Evolutionary conservation across 1,140 invertebrate species (phyloP).

Genomic region (Tetramorium alpestre): DNA sequence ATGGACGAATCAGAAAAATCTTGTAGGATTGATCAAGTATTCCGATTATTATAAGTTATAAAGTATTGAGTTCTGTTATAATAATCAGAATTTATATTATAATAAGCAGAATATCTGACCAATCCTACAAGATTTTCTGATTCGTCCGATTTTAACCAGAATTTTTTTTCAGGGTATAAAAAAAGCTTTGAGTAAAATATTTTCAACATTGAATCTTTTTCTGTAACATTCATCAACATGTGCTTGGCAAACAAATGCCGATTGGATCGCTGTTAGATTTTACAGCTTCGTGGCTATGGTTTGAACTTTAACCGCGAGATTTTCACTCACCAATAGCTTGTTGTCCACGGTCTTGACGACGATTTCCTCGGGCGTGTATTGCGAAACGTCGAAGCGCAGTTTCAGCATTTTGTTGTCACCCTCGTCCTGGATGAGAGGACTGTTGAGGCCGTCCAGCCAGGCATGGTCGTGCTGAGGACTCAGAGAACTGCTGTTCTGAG

Average conservation of each 20-base stretch:
- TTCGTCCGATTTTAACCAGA: no score
- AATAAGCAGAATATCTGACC: no score
- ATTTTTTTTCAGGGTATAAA: no score
- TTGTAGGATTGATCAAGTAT: no score
- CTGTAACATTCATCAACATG: background rate
- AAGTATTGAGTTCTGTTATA: no score
- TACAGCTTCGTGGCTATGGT: background rate
- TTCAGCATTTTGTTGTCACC: conserved; percentile 96
- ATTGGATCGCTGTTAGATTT: background rate
- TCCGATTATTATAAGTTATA: no score
- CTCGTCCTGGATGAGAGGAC: conserved; percentile 96
- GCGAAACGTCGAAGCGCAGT: conserved; percentile 96
- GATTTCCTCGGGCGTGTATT: conserved; percentile 97
- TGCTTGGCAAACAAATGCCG: background rate
- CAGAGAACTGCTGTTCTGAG: conserved; percentile 81
- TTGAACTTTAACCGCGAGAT: background rate
- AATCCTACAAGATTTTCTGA: no score
- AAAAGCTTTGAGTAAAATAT: background rate
- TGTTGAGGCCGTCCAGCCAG: conserved; percentile 93
- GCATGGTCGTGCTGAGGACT: conserved; percentile 86
- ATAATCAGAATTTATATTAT: no score
- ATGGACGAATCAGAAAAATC: no score
- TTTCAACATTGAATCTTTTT: background rate
- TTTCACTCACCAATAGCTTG: conserved; percentile 93
- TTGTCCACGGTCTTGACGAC: conserved; percentile 98